Conservation (phyloP, 30 jellyfish, hydroid and myxozoan species). For the Hydractinia echinata region DNA sequence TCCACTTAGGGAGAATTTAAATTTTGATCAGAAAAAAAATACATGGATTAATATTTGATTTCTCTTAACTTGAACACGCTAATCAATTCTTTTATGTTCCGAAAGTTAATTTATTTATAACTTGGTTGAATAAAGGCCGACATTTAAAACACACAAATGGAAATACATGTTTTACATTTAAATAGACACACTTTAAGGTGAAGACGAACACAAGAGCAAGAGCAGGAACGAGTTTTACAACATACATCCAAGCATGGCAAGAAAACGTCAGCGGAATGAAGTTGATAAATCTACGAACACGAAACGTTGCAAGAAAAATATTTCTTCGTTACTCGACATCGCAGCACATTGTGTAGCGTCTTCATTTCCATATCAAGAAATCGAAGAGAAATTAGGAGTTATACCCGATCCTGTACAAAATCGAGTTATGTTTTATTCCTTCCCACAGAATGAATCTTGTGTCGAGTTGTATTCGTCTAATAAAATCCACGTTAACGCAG, state of each 20-base stretch:
- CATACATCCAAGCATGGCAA: not conserved
- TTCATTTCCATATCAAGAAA: slow-evolving; percentile 71
- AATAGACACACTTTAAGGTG: not conserved
- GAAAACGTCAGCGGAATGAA: slow-evolving; percentile 7
- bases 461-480: slow-evolving; percentile 79
- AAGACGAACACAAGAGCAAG: not conserved
- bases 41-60: slow-evolving; percentile 39
- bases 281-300: slow-evolving; percentile 13
- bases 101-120: slow-evolving; percentile 37
- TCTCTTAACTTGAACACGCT: slow-evolving; percentile 52
- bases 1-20: slow-evolving; percentile 17
- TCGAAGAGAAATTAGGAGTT: slow-evolving; percentile 56
- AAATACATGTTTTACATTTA: slow-evolving; percentile 12
- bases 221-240: not conserved
- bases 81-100: slow-evolving; percentile 1
- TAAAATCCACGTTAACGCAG: slow-evolving; percentile 33
- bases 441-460: slow-evolving; percentile 66
- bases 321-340: slow-evolving; percentile 38
- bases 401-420: slow-evolving; percentile 84
- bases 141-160: not conserved
- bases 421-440: slow-evolving; percentile 69
- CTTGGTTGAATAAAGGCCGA: slow-evolving; percentile 41
- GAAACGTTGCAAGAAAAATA: slow-evolving; percentile 2
- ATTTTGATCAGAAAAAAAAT: not conserved
- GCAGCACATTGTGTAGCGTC: slow-evolving; percentile 78